Evolutionary conservation across 2,113 vertebrate genomes (phyloP), one percentile per base, ranked within the genome.

Genomic region (Jacana jacana): DNA sequence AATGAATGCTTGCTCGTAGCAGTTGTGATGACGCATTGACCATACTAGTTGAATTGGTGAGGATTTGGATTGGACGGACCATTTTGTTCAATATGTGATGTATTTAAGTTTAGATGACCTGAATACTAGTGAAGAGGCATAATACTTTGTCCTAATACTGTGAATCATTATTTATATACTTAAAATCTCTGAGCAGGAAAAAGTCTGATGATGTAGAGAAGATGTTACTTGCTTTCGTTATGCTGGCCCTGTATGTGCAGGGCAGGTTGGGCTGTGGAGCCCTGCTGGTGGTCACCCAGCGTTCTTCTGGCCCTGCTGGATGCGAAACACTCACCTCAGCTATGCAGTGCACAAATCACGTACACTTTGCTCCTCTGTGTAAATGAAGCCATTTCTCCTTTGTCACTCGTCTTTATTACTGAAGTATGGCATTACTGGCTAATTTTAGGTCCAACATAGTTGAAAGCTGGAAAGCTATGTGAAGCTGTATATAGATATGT

Each of bases 361-460:
- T 64, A 46, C 30, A 8, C 75, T 91, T 88, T n/a, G 42, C 51
- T 35, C 49, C 68, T 81, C 48, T 2, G 0, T 86, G 85, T 91
- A 69, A 94, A 84, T 57, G 35, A n/a, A 86, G 81, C 40, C 25
- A n/a, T 94, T 93, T 95, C 40, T 95, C 87, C 69, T 90, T 95
- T 95, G 91, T 94, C 22, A 31, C 66, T 78, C 17, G 4, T 81
- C 76, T 81, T 97, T 91, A 72, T 95, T 75, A 64, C 78, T 84
- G 40, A 88, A 91, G 71, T 54, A 13, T 57, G 83, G 84, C 23
- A 75, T 94, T 94, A 72, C 88, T 80, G 70, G 72, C 95, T 97
- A 60, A 77, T 93, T 95, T 95, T 92, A 91, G 93, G 81, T 79
- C 65, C 33, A 57, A 40, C 30, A 3, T 49, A 89, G 64, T 54